Evolutionary conservation across 2,888 invertebrate species (phyloP), one percentile per base, ranked within the genome.

Genomic region (Serrognathus titanus): DNA sequence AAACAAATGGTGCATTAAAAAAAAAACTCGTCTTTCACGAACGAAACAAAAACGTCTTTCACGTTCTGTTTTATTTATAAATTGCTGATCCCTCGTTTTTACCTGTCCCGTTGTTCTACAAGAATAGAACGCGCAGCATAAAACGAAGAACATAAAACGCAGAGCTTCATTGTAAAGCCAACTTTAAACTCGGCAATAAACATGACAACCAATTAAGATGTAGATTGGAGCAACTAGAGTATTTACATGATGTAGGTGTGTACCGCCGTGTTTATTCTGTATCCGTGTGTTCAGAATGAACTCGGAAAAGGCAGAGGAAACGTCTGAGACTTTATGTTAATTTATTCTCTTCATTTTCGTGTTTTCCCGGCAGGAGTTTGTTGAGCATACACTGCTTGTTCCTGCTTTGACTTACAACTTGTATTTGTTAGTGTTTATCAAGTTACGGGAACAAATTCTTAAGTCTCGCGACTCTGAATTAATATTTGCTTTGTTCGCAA

Each of bases 161-260:
- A 31, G 43, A 55, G 49, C 55, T 49, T 48, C 49, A 55, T 55
- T 55, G 55, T 55, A 55, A 49, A 55, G 55, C 50, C 52, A 63
- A 65, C 64, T 66, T 70, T 69, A 72, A 74, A 73, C 71, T 71
- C 68, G 53, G 72, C 72, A 75, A 75, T 76, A 76, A 77, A 77
- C 75, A 76, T 76, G 76, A 76, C 76, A 76, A 74, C 73, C 75
- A 77, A 77, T 77, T 77, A 77, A 76, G 77, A 77, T 77, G 76
- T 75, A 77, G 76, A 77, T 76, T 76, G 75, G 73, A 72, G 71
- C 69, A 72, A 71, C 71, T 71, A 66, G 48, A 61, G 72, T 74
- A 75, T 76, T 76, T 75, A 74, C 74, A 75, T 73, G 73, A 72
- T 74, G 75, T 75, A 73, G 74, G 73, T 74, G 72, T 71, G 70